These are phyloP conservation scores for Turdus rufiventris DNA, from an alignment of 2,113 vertebrate species.

Conservation along the genomic window DNA sequence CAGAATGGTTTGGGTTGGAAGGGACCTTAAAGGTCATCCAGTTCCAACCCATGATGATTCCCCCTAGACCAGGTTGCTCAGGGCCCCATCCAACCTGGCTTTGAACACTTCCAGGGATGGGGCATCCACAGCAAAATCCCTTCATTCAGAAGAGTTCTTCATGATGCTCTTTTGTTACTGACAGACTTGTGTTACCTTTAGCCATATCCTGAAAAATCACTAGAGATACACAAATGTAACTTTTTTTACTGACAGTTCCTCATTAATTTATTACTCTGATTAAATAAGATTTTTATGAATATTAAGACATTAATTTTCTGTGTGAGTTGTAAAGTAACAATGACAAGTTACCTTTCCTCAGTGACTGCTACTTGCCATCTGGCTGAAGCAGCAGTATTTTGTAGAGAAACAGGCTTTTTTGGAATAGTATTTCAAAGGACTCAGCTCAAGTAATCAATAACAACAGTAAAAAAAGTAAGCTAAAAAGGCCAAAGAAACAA, in stretches of 20 bases:
- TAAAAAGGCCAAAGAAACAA: constrained; percentile 10
- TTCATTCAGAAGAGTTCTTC: not conserved
- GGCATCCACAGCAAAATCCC: not conserved
- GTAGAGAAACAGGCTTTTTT: constrained; percentile 4
- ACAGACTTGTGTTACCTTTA: not conserved
- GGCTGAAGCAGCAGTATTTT: constrained; percentile 17
- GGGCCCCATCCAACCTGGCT: not conserved
- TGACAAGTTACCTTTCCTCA: constrained; percentile 8
- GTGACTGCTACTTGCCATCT: not conserved
- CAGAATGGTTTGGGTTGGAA: not conserved
- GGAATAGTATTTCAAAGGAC: not conserved
- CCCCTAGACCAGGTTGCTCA: not conserved
- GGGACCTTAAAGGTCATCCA: not conserved
- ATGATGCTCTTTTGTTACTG: not conserved
- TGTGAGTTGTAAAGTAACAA: constrained; percentile 9
- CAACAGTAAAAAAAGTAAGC: not conserved
- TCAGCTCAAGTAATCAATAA: not conserved
- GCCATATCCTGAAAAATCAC: not conserved
- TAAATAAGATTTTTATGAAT: not conserved
- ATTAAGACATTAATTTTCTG: constrained; percentile 20
- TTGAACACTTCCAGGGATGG: not conserved
- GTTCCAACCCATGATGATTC: not conserved
- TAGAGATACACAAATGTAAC: fast-evolving
- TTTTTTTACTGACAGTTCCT: not conserved
- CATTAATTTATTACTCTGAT: not conserved